Evolutionary conservation across 2,113 vertebrate species (phyloP).

Genomic region (Varanus komodoensis): DNA sequence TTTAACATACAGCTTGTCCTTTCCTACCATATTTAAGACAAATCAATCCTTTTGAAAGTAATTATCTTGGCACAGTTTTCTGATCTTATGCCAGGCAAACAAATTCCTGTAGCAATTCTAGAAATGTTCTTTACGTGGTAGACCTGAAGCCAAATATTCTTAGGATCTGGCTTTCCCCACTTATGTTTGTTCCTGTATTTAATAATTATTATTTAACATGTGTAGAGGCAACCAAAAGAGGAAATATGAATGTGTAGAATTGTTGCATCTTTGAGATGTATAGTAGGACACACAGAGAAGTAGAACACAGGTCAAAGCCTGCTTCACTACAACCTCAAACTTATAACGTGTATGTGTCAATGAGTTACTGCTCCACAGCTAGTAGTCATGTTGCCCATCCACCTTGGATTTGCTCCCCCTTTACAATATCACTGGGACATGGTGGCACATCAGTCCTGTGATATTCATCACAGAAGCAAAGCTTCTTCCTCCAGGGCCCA

Average conservation of each 20-base stretch:
- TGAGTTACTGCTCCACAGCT: no score
- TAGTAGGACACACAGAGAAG: constrained; percentile 80
- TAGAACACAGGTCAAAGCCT: constrained; percentile 73
- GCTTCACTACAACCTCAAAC: not conserved
- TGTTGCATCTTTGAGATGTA: constrained; percentile 83
- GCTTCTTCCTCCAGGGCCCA: not conserved
- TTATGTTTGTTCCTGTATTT: constrained; percentile 81
- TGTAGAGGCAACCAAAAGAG: constrained; percentile 80
- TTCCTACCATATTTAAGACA: not conserved
- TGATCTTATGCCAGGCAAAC: no score
- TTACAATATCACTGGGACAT: not conserved
- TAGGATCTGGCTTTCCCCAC: constrained; percentile 66
- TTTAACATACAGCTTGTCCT: not conserved
- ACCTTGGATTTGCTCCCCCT: not conserved
- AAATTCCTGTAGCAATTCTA: no score
- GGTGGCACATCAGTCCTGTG: not conserved
- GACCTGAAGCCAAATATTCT: constrained; percentile 72
- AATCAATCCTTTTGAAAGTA: not conserved
- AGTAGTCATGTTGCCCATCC: no score
- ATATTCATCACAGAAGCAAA: not conserved
- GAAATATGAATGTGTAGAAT: constrained; percentile 78
- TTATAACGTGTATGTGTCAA: not conserved
- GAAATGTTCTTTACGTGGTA: constrained; percentile 69
- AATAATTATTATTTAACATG: constrained; percentile 88
- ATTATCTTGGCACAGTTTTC: not conserved